Evolutionary conservation across 2,797 vertebrate species (phyloP), one percentile per base, ranked within the genome.

Genomic region (Acropternis orthonyx): DNA sequence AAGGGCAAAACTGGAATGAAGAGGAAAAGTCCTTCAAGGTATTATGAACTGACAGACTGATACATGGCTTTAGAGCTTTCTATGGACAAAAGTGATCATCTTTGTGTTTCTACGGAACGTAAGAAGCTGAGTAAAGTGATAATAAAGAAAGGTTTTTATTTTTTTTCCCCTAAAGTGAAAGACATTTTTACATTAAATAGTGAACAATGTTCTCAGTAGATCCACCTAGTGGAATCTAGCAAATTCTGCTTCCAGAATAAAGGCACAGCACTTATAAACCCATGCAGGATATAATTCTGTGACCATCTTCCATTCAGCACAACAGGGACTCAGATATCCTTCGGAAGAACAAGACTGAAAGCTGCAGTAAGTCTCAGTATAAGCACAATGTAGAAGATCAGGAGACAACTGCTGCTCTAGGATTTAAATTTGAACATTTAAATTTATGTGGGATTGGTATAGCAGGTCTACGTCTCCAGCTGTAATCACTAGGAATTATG

Each of bases 181-280:
- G 66, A 62, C 18, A 9, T 69, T 83, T 80, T 77, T 77, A 91
- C n/a, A 83, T 91, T 80, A 89, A 92, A 83, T 44, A 88, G 8
- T 63, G 78, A 96, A 73, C 79, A 84, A 83, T 75, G 56, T 91
- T 96, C 93, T 96, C 91, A 96, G 77, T 95, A 94, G 89, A 97
- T 80, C 95, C 96, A 97, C 87, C 93, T 97, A 96, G 89, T 93
- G 95, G 95, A 96, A 92, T 46, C 0, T 1, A 95, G 68, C 37
- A 95, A 96, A 95, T 93, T 95, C 91, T 92, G 86, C 92, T 96
- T 95, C 36, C 62, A 94, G 84, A 93, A 89, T 88, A 85, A 80
- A 94, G 89, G 51, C 43, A 72, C n/a, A 83, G 75, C 54, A 92
- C 89, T 94, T 85, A 66, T 83, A 93, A 94, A 62, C 58, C 84